Percentiles rank a stretch among this genome's conserved stretches.
Evolutionary conservation across 2,113 vertebrate species (phyloP).

Genomic region (Austrofundulus limnaeus): DNA sequence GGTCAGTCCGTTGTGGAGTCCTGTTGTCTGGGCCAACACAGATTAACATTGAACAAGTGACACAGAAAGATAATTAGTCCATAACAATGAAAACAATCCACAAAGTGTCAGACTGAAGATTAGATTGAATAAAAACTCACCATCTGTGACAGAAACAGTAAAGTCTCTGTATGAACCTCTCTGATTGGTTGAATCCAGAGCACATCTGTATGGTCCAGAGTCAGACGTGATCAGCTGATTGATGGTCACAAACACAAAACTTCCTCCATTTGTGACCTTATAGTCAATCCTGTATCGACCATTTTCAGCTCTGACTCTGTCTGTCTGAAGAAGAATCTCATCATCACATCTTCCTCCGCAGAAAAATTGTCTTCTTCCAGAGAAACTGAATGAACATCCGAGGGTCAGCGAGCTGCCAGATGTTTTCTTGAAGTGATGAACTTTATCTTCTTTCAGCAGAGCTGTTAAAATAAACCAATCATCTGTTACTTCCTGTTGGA

Average conservation of each 20-base stretch:
- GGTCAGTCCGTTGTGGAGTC: too few relatives aligned
- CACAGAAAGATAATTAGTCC: too few relatives aligned
- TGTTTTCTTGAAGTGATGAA: accelerated
- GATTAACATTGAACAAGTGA: too few relatives aligned
- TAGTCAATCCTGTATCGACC: accelerated
- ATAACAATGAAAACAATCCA: too few relatives aligned
- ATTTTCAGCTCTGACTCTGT: background rate
- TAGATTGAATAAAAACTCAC: slow-evolving; percentile 1
- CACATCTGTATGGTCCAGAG: background rate
- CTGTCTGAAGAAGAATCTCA: background rate
- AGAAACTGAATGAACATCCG: accelerated
- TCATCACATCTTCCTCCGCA: accelerated
- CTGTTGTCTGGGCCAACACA: too few relatives aligned
- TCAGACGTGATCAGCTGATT: slow-evolving; percentile 1
- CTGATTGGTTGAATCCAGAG: too few relatives aligned
- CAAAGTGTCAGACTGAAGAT: too few relatives aligned
- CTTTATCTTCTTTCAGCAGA: background rate
- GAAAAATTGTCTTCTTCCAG: accelerated
- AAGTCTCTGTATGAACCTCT: accelerated
- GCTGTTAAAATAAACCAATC: background rate
- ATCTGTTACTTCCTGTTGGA: background rate
- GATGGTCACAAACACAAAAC: slow-evolving; percentile 7
- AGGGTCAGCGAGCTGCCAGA: slow-evolving; percentile 11
- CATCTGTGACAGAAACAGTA: accelerated
- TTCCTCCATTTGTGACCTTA: accelerated